Evolutionary conservation across 2,797 vertebrate species (phyloP).

Genomic region (Centropyge bicolor): DNA sequence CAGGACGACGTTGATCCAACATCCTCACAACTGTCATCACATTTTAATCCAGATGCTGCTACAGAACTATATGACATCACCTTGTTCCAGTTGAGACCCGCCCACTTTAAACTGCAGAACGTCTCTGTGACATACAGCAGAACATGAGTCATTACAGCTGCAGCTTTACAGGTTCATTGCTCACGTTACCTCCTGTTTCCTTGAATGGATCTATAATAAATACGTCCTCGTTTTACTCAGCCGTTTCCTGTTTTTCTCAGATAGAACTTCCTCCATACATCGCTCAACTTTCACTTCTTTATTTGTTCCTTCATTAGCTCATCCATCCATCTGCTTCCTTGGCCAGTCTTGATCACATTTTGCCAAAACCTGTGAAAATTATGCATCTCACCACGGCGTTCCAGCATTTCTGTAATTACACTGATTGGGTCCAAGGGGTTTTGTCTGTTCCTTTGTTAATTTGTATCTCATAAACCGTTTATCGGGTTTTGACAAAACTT

Average conservation of each 20-base stretch:
- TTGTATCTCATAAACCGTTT: constrained; percentile 70
- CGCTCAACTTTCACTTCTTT: constrained; percentile 57
- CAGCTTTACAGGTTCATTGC: too few relatives aligned
- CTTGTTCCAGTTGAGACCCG: background rate
- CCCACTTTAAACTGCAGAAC: background rate
- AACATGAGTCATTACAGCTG: too few relatives aligned
- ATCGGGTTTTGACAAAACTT: constrained; percentile 59
- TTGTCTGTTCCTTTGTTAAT: constrained; percentile 74
- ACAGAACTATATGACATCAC: background rate
- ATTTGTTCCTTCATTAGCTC: constrained; percentile 69
- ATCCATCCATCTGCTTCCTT: constrained; percentile 74
- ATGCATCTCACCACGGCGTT: constrained; percentile 72
- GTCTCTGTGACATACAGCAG: too few relatives aligned
- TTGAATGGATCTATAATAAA: too few relatives aligned
- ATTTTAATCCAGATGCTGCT: background rate
- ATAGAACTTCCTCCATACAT: constrained; percentile 39
- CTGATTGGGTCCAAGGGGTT: constrained; percentile 75
- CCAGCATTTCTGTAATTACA: constrained; percentile 75
- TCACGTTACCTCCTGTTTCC: too few relatives aligned
- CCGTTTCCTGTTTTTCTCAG: constrained; percentile 23
- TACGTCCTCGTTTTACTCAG: too few relatives aligned
- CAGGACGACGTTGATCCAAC: too few relatives aligned
- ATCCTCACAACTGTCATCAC: background rate
- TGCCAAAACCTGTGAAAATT: constrained; percentile 76
- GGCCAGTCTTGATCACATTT: constrained; percentile 60